Base-by-base conservation (phyloP, 1,140 invertebrate species). In the Papilio machaon region DNA sequence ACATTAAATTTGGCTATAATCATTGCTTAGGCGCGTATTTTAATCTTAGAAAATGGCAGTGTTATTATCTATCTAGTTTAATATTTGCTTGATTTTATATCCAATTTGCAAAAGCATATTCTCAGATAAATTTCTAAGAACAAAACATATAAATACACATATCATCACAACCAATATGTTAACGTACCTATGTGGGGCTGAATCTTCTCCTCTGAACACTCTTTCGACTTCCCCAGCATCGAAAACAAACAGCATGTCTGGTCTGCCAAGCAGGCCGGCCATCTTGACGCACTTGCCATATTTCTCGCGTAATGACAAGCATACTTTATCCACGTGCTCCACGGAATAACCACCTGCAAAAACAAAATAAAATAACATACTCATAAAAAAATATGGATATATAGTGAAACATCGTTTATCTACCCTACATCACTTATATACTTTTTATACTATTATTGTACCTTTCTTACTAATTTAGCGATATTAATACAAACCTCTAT, bases 261-360 rank as follows among this genome's bases (percentile, higher is more conserved):
- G 97, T 88, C 97, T 95, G 1, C 97, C 97, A 17, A 98, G 94
- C 2, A 98, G 92, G 5, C 96, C 97, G 5, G 96, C 96, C 83
- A 98, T 95, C 92, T 97, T 97, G n/a, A 97, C 97, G 75, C 97
- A 96, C 78, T 96, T 95, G 0, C 97, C 97, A 86, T 97, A 97
- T 82, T 96, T 92, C 73, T 95, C 89, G 64, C 96, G 95, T 13
- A 97, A 89, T 8, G 95, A 95, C 82, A 96, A 92, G 87, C 97
- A 97, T 0, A 97, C 95, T 91, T 97, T 97, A 88, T 97, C 97
- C 35, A 98, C 91, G 80, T 97, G 96, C 75, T 96, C 95, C 13
- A 97, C 97, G 84, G 96, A 96, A 83, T 97, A 97, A 15, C 96
- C 95, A 81, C 97, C 97, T 97, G 85, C 4, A 89, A 88, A 70